phyloP scores from a whole-genome alignment of 2,113 vertebrate species.

The Pleuronectes platessa region DNA sequence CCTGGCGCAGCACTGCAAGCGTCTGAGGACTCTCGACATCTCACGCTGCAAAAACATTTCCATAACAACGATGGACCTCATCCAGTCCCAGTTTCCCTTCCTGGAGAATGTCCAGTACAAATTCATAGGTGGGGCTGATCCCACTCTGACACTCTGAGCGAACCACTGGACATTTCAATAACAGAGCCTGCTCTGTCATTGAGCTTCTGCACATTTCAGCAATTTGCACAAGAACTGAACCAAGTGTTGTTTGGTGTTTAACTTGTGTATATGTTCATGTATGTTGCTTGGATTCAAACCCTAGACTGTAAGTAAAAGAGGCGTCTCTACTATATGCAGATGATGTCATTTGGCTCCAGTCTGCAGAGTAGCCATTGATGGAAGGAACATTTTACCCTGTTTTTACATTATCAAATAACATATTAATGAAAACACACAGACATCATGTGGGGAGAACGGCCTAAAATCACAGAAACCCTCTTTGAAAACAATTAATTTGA shows the following conservation, averaged over 20 bases:
- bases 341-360: no score
- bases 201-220: conserved; percentile 16
- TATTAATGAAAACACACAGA: no score
- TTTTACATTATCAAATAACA: no score
- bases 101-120: conserved; percentile 82
- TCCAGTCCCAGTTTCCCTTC: conserved; percentile 83
- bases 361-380: no score
- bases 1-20: conserved; percentile 79
- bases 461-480: no score
- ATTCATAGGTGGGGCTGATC: conserved; percentile 80
- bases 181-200: conserved; percentile 5
- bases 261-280: not conserved
- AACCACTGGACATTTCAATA: not conserved
- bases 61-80: conserved; percentile 70
- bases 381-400: no score
- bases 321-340: no score
- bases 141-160: conserved; percentile 56
- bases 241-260: not conserved
- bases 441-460: no score
- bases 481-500: no score
- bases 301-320: no score
- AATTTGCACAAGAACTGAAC: conserved; percentile 30
- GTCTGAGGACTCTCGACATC: conserved; percentile 84
- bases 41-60: conserved; percentile 84
- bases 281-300: not conserved